phyloP scores from a whole-genome alignment of 2,888 invertebrate genomes.

The Cyrtodaria siliqua region DNA sequence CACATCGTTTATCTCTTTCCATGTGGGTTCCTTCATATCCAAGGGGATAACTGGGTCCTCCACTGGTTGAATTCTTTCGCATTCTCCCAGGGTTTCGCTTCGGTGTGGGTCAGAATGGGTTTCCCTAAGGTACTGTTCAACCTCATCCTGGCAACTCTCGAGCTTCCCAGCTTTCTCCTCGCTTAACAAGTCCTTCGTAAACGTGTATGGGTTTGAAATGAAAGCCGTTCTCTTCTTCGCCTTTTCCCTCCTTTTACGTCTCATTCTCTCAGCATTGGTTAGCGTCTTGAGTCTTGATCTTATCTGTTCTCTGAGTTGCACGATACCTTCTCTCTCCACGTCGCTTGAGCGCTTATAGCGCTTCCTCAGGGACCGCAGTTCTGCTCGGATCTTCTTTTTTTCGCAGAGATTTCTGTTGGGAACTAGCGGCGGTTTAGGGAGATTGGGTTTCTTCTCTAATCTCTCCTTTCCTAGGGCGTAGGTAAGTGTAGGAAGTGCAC shows the following conservation, averaged over 20 bases:
- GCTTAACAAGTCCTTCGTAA: too few species aligned
- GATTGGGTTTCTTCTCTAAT: background rate
- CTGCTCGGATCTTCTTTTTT: conserved; percentile 13
- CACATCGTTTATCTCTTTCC: conserved; percentile 45
- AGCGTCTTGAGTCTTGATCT: background rate
- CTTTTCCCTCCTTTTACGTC: background rate
- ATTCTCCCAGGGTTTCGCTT: conserved; percentile 3
- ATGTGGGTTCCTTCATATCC: conserved; percentile 10
- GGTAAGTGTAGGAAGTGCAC: background rate
- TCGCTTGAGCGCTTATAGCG: background rate
- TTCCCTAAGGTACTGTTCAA: conserved; percentile 3
- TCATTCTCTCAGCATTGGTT: background rate
- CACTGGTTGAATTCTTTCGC: conserved; percentile 11
- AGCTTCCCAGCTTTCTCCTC: conserved; percentile 3
- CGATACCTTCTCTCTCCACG: conserved; percentile 9
- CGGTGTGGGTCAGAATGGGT: conserved; percentile 13
- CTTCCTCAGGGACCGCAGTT: conserved; percentile 8
- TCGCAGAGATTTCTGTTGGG: conserved; percentile 14
- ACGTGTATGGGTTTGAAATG: background rate
- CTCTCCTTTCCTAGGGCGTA: conserved; percentile 17
- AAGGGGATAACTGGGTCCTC: background rate
- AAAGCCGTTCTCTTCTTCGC: background rate
- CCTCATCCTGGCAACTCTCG: conserved; percentile 8
- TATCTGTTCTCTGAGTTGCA: conserved; percentile 3
- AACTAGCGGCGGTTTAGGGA: background rate